Evolutionary conservation across 1,140 invertebrate species (phyloP).

Genomic region (Leguminivora glycinivorella): DNA sequence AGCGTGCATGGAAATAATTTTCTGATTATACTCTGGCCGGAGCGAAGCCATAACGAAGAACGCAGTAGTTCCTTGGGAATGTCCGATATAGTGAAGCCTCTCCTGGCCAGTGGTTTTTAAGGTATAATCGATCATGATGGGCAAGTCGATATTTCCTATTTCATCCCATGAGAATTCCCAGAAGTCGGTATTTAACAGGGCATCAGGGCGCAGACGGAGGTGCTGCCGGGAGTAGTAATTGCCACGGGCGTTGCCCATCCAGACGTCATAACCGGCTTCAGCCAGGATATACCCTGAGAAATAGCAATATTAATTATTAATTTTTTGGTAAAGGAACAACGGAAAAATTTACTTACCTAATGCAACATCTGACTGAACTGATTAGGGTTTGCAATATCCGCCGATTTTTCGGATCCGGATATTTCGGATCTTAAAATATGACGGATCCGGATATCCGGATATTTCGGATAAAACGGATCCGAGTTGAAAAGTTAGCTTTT

Average conservation of each 20-base stretch:
- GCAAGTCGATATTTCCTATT: conserved; percentile 88
- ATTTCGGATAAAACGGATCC: no score
- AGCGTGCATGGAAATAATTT: conserved; percentile 83
- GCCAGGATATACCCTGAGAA: conserved; percentile 83
- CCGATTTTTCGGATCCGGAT: no score
- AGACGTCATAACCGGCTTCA: conserved; percentile 88
- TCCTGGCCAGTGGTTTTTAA: conserved; percentile 80
- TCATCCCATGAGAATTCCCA: conserved; percentile 91
- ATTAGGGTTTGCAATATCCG: no score
- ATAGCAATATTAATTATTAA: no score
- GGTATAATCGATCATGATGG: conserved; percentile 87
- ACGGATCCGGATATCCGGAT: no score
- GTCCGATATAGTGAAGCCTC: conserved; percentile 85
- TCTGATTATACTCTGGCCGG: conserved; percentile 83
- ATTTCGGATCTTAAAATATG: no score
- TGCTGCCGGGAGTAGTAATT: conserved; percentile 83
- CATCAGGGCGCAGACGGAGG: conserved; percentile 77
- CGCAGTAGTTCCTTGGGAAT: conserved; percentile 85
- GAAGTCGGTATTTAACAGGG: conserved; percentile 78
- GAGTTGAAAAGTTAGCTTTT: no score
- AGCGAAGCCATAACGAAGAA: conserved; percentile 82
- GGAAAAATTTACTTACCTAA: no score
- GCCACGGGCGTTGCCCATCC: conserved; percentile 85
- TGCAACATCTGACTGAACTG: no score
- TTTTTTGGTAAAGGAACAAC: no score